These are phyloP conservation scores for Melanaphis sacchari DNA, from an alignment of 1,140 invertebrate genomes.

Conservation along the genomic window DNA sequence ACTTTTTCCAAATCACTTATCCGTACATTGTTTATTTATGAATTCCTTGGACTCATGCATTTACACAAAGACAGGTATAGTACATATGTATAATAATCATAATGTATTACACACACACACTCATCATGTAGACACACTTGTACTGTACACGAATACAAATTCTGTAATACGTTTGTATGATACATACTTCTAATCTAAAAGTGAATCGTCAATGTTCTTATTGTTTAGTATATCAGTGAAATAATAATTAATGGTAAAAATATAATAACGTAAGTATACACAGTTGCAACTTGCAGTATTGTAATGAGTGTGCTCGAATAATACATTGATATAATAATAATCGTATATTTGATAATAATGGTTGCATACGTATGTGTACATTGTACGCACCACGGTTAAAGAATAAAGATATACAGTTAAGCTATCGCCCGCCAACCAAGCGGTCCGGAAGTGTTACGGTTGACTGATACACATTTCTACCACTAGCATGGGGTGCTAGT, in stretches of 20 bases:
- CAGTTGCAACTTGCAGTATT: too few relatives aligned
- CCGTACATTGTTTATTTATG: background rate
- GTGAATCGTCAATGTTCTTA: background rate
- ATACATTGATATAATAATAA: background rate
- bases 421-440: too few relatives aligned
- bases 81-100: background rate
- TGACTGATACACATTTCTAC: too few relatives aligned
- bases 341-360: background rate
- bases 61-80: background rate
- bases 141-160: background rate
- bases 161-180: background rate
- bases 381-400: too few relatives aligned
- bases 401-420: too few relatives aligned
- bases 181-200: background rate
- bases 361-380: background rate
- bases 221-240: background rate
- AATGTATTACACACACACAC: background rate
- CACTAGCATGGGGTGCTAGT: too few relatives aligned
- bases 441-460: too few relatives aligned
- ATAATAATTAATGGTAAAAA: background rate
- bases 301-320: background rate
- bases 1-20: constrained; percentile 7
- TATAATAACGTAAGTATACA: background rate
- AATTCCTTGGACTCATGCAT: background rate
- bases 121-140: background rate